Evolutionary conservation across 2,888 invertebrate species (phyloP).

Genomic region (Pandemis heparana): DNA sequence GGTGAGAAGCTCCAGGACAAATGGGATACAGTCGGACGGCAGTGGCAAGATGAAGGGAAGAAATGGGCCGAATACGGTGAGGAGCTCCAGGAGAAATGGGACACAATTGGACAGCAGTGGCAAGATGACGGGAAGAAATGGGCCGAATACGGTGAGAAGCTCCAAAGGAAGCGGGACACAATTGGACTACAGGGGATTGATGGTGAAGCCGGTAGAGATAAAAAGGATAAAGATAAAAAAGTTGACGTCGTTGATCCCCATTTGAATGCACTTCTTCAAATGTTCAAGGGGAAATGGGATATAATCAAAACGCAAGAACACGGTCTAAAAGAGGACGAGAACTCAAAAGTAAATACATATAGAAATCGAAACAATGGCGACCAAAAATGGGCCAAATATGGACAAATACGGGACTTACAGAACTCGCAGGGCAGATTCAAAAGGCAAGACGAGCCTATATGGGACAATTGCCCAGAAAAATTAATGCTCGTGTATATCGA

Average conservation of each 20-base stretch:
- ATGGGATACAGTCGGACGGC: not conserved
- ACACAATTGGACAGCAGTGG: too few relatives aligned
- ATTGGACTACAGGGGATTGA: not conserved
- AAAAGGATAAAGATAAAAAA: not conserved
- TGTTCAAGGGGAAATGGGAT: not conserved
- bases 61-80: too few relatives aligned
- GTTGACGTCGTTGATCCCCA: not conserved
- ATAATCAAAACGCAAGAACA: not conserved
- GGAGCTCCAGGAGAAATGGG: too few relatives aligned
- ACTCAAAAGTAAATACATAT: not conserved
- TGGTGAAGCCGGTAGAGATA: not conserved
- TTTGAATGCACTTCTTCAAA: not conserved
- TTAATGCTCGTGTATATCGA: not conserved
- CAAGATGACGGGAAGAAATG: too few relatives aligned
- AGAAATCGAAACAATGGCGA: not conserved
- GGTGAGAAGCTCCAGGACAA: not conserved
- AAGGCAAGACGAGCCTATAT: not conserved
- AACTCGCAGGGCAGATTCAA: not conserved
- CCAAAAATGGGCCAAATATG: slow-evolving; percentile 15
- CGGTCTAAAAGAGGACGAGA: not conserved
- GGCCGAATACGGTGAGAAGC: not conserved
- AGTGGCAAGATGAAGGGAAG: not conserved
- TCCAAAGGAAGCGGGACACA: not conserved
- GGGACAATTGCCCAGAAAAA: not conserved
- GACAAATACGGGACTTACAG: slow-evolving; percentile 3